Percentiles rank a stretch among this genome's conserved stretches.
Evolutionary conservation across 2,888 invertebrate genomes (phyloP).

Genomic region (Embidobia sp.): DNA sequence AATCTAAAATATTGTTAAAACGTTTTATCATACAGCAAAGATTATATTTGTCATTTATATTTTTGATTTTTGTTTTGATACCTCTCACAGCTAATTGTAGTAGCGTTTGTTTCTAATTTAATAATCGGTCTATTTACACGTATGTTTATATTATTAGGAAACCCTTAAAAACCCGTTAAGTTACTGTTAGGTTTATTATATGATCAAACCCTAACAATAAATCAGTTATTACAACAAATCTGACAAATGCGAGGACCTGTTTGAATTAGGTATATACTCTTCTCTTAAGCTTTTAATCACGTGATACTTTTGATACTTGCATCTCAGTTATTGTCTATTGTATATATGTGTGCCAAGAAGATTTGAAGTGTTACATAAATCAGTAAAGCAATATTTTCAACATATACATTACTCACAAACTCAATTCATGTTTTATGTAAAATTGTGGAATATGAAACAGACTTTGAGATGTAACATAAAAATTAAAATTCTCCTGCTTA

Average conservation of each 20-base stretch:
- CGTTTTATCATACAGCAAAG: constrained; percentile 21
- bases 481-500: no score
- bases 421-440: background rate
- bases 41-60: constrained; percentile 51
- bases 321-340: constrained; percentile 66
- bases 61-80: constrained; percentile 60
- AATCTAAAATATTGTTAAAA: constrained; percentile 21
- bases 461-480: background rate
- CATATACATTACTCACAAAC: constrained; percentile 17
- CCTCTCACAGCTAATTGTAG: constrained; percentile 59
- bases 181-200: constrained; percentile 62
- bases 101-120: constrained; percentile 60
- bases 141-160: constrained; percentile 66
- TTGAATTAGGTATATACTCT: constrained; percentile 61
- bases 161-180: constrained; percentile 66
- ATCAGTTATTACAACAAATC: constrained; percentile 56
- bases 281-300: constrained; percentile 59
- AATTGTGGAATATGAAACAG: no score
- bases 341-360: constrained; percentile 43
- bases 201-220: constrained; percentile 58
- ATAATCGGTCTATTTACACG: constrained; percentile 63
- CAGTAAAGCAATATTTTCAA: constrained; percentile 36
- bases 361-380: constrained; percentile 18
- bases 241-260: constrained; percentile 66
- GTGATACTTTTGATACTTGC: constrained; percentile 65